Conservation (phyloP, 2,888 invertebrate species). For the Ornithoptera alexandrae region DNA sequence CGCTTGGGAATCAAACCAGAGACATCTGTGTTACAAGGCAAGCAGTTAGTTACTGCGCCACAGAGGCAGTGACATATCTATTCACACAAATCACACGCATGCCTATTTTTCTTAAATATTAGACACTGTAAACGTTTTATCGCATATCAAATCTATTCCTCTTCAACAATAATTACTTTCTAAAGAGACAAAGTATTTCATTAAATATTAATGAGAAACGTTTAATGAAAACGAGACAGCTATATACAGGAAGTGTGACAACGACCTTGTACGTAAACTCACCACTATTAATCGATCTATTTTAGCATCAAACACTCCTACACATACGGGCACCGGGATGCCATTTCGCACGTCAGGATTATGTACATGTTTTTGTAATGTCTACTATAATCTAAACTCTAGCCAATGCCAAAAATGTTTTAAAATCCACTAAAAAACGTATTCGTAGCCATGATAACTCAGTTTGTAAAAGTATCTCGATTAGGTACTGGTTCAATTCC, state of each 20-base stretch:
- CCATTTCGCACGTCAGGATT: conserved; percentile 31
- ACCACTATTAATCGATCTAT: conserved; percentile 39
- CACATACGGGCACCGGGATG: conserved; percentile 20
- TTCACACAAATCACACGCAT: no score
- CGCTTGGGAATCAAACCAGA: no score
- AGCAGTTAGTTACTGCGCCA: no score
- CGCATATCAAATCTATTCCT: no score
- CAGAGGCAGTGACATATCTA: no score
- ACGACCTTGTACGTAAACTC: conserved; percentile 35
- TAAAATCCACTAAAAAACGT: not conserved
- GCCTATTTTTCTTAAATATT: no score
- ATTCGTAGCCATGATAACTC: no score
- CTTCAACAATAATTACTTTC: no score
- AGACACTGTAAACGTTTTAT: no score
- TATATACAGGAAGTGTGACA: conserved; percentile 31
- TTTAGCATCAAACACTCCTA: conserved; percentile 37
- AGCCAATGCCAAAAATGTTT: conserved; percentile 21
- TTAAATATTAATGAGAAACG: conserved; percentile 9
- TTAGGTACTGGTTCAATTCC: not conserved
- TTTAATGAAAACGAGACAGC: conserved; percentile 31
- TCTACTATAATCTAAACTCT: conserved; percentile 12
- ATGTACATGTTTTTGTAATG: conserved; percentile 27
- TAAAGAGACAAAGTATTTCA: not conserved
- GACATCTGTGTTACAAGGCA: no score
- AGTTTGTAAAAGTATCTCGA: no score